These are phyloP conservation scores for Perca schrenkii DNA, from an alignment of 2,113 vertebrate genomes.

Conservation along the genomic window DNA sequence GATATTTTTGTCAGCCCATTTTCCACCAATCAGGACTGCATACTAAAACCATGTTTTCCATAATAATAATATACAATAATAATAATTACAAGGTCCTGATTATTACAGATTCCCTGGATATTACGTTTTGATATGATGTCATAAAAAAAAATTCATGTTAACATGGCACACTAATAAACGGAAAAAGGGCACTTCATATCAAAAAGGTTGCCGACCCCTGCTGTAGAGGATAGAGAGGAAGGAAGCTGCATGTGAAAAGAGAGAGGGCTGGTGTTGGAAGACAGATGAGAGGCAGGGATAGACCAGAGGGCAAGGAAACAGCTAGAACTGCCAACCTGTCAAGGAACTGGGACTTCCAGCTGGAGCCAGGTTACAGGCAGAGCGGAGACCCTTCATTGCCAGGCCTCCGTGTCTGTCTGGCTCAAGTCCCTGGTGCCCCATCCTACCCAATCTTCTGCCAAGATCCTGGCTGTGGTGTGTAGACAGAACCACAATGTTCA, in stretches of 20 bases:
- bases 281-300: slow-evolving; percentile 46
- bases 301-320: slow-evolving; percentile 36
- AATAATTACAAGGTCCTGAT: no score
- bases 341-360: slow-evolving; percentile 61
- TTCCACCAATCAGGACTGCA: no score
- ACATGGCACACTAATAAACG: no score
- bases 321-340: slow-evolving; percentile 62
- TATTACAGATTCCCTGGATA: no score
- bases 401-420: slow-evolving; percentile 63
- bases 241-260: slow-evolving; percentile 43
- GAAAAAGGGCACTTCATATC: no score
- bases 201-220: no score
- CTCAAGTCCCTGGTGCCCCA: slow-evolving; percentile 39
- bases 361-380: slow-evolving; percentile 48
- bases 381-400: slow-evolving; percentile 48
- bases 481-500: slow-evolving; percentile 45
- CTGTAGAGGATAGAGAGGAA: slow-evolving; percentile 4
- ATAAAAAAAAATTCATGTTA: no score
- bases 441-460: slow-evolving; percentile 51
- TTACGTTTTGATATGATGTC: no score
- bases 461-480: slow-evolving; percentile 36
- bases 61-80: no score
- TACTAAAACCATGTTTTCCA: no score
- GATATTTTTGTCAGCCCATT: no score
- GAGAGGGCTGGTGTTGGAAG: slow-evolving; percentile 21